Evolutionary conservation across 2,797 vertebrate genomes (phyloP).

Genomic region (Chelon auratus): DNA sequence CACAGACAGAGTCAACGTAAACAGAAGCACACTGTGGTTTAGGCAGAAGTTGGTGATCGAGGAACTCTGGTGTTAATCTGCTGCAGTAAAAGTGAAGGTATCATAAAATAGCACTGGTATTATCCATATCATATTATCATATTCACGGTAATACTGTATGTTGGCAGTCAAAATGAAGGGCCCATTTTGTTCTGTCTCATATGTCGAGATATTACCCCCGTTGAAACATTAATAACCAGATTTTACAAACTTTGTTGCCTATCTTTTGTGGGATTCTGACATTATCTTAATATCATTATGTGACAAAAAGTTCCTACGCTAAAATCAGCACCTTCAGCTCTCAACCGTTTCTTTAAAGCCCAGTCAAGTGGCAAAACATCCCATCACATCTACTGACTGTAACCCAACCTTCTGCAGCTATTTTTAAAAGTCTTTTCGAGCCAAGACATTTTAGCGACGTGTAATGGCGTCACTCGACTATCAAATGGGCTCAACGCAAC

Average conservation of each 20-base stretch:
- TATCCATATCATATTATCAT: conserved; percentile 36
- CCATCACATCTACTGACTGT: conserved; percentile 81
- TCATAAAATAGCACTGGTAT: conserved; percentile 43
- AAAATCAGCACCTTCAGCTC: conserved; percentile 26
- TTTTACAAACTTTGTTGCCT: neutral
- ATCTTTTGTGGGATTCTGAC: neutral
- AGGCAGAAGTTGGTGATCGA: neutral
- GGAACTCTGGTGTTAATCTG: neutral
- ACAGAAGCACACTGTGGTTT: conserved; percentile 34
- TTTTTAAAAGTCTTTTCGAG: conserved; percentile 85
- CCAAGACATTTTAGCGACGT: conserved; percentile 90
- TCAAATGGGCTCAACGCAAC: conserved; percentile 63
- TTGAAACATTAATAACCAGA: neutral
- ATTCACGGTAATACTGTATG: conserved; percentile 26
- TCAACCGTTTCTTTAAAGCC: conserved; percentile 65
- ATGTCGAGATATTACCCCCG: conserved; percentile 5
- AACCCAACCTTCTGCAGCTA: conserved; percentile 84
- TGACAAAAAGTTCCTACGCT: neutral
- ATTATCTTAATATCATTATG: neutral
- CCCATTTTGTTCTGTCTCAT: conserved; percentile 22
- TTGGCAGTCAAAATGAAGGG: conserved; percentile 7
- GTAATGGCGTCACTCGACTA: conserved; percentile 77
- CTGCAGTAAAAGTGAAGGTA: conserved; percentile 12
- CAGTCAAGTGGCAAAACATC: conserved; percentile 81
- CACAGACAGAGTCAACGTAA: conserved; percentile 40